Evolutionary conservation across 2,797 vertebrate species (phyloP).

Genomic region (Glyptemys insculpta): DNA sequence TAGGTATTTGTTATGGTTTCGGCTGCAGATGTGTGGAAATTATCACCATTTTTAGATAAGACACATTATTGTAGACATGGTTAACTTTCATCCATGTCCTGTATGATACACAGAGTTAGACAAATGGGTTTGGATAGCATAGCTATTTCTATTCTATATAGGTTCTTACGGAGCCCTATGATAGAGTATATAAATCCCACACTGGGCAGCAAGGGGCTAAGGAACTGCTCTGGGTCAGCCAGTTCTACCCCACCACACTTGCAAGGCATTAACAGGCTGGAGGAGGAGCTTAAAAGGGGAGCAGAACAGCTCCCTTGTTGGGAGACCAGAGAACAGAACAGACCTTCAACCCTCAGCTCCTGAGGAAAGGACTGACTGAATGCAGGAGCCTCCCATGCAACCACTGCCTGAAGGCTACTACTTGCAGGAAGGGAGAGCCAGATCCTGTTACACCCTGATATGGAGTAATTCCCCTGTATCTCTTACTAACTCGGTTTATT

Average conservation of each 20-base stretch:
- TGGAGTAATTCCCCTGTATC: not conserved
- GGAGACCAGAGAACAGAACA: not conserved
- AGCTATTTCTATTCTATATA: not conserved
- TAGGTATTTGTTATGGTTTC: not conserved
- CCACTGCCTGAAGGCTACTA: not conserved
- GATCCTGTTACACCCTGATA: not conserved
- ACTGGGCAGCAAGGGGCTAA: not conserved
- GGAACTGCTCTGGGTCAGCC: not conserved
- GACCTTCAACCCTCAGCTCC: not conserved
- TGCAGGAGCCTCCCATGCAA: not conserved
- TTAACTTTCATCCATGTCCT: not conserved
- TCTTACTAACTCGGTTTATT: not conserved
- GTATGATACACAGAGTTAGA: not conserved
- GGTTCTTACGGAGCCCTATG: not conserved
- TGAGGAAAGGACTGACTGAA: not conserved
- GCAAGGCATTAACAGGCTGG: not conserved
- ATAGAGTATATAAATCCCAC: not conserved
- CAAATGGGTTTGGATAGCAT: not conserved
- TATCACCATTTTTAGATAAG: not conserved
- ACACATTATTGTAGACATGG: not conserved
- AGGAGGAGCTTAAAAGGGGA: not conserved
- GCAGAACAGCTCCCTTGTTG: not conserved
- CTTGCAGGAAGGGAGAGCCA: not conserved
- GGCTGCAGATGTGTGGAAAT: not conserved
- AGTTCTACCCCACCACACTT: not conserved